Evolutionary conservation across 2,797 vertebrate species (phyloP).

Genomic region (Hylomyscus alleni): DNA sequence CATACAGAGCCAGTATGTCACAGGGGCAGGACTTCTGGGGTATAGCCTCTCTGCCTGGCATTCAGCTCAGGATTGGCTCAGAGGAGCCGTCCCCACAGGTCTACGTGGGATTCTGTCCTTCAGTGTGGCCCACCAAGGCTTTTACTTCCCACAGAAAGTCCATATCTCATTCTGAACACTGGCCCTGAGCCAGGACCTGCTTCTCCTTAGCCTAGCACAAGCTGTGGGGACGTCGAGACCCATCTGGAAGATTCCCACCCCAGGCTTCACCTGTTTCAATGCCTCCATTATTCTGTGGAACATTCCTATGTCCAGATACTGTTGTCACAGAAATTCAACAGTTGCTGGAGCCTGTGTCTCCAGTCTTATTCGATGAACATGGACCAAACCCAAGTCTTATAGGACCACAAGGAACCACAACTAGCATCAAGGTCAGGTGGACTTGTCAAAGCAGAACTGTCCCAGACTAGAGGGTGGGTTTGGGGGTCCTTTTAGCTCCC

Average conservation of each 20-base stretch:
- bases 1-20: too few relatives aligned
- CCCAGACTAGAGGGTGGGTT: neutral
- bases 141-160: neutral
- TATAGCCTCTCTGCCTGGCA: neutral
- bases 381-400: neutral
- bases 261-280: neutral
- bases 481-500: too few relatives aligned
- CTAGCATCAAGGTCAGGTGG: neutral
- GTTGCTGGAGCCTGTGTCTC: neutral
- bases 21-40: neutral
- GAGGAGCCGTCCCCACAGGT: neutral
- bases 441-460: neutral
- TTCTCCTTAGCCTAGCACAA: too few relatives aligned
- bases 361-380: neutral
- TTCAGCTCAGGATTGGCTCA: neutral
- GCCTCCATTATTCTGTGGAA: neutral
- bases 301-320: too few relatives aligned
- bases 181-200: neutral
- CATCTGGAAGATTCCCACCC: neutral
- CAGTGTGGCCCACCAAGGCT: too few relatives aligned
- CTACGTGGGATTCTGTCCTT: neutral
- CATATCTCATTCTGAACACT: neutral
- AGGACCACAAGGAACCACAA: neutral
- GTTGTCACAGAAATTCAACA: neutral
- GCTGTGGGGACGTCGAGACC: neutral